A percentile compares a stretch with the other conserved stretches of the same genome.
Conservation (phyloP, 2,113 vertebrate genomes). For the Phyllopteryx taeniolatus region DNA sequence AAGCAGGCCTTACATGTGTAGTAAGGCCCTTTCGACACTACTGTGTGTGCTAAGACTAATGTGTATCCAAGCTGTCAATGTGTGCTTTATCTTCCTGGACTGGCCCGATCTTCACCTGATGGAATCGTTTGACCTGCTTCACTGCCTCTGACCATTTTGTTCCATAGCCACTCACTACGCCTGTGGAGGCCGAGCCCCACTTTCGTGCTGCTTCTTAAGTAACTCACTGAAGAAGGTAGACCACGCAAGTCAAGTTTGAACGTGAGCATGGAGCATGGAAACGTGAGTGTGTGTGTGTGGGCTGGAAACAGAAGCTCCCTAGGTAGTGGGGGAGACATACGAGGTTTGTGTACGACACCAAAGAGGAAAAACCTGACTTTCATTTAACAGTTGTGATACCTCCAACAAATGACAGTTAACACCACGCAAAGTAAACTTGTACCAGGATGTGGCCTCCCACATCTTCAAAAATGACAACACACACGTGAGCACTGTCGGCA, state of each 20-base stretch:
- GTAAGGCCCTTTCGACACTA: background rate
- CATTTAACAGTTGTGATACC: constrained; percentile 23
- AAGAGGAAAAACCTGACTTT: constrained; percentile 36
- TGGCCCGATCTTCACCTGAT: constrained; percentile 45
- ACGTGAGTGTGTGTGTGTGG: background rate
- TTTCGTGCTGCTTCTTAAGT: background rate
- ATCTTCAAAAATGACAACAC: constrained; percentile 27
- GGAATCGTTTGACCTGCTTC: constrained; percentile 68
- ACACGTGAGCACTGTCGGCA: background rate
- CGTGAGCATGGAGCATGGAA: constrained; percentile 14
- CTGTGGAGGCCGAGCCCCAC: constrained; percentile 3
- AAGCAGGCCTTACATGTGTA: background rate
- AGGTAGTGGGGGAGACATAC: background rate
- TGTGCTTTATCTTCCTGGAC: constrained; percentile 71
- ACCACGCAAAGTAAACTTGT: constrained; percentile 40
- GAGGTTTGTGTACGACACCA: background rate
- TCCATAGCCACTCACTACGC: constrained; percentile 42
- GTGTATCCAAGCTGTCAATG: constrained; percentile 44
- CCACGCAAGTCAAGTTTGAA: background rate
- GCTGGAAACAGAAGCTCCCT: background rate
- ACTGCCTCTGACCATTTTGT: constrained; percentile 59
- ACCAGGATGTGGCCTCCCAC: constrained; percentile 56
- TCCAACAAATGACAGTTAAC: constrained; percentile 38
- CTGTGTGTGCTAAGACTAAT: constrained; percentile 62
- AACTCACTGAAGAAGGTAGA: background rate